phyloP scores from a whole-genome alignment of 2,888 invertebrate species.

The Crossocerus cetratus region DNA sequence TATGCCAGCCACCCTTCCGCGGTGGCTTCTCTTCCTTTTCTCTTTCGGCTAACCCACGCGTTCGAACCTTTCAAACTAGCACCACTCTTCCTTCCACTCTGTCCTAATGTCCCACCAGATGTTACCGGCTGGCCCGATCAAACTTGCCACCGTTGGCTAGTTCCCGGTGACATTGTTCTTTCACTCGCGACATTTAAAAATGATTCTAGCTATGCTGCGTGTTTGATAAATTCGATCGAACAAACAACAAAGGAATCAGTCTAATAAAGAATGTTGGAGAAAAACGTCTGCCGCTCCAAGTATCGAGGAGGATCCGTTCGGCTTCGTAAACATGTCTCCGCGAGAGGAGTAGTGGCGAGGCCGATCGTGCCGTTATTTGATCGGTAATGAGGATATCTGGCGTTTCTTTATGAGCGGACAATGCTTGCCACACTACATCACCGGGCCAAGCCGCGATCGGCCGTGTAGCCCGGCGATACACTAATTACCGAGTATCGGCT shows the following conservation, averaged over 20 bases:
- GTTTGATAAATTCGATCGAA: too few species aligned
- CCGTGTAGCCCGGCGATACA: neutral
- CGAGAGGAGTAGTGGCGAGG: neutral
- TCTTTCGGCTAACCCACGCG: slow-evolving; percentile 20
- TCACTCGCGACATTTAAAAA: too few species aligned
- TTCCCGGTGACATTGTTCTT: too few species aligned
- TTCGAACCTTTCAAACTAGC: slow-evolving; percentile 18
- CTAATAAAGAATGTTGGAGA: neutral
- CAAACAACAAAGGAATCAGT: too few species aligned
- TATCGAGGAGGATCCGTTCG: neutral
- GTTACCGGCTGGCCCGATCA: slow-evolving; percentile 31
- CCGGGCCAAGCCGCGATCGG: neutral
- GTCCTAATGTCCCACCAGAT: slow-evolving; percentile 50
- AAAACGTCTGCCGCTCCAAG: neutral
- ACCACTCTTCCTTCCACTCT: slow-evolving; percentile 19
- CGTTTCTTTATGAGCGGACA: slow-evolving; percentile 24
- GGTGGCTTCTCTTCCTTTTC: slow-evolving; percentile 16
- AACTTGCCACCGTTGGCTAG: too few species aligned
- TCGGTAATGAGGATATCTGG: slow-evolving; percentile 38
- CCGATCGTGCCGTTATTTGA: slow-evolving; percentile 30
- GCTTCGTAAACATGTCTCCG: slow-evolving; percentile 27
- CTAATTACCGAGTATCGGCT: slow-evolving; percentile 22
- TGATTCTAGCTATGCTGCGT: too few species aligned
- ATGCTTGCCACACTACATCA: slow-evolving; percentile 14
- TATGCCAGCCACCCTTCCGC: slow-evolving; percentile 5